A percentile compares a stretch with the other conserved stretches of the same genome.
These are phyloP conservation scores for Syngnathus scovelli DNA, from an alignment of 2,113 vertebrate genomes.

Conservation along the genomic window DNA sequence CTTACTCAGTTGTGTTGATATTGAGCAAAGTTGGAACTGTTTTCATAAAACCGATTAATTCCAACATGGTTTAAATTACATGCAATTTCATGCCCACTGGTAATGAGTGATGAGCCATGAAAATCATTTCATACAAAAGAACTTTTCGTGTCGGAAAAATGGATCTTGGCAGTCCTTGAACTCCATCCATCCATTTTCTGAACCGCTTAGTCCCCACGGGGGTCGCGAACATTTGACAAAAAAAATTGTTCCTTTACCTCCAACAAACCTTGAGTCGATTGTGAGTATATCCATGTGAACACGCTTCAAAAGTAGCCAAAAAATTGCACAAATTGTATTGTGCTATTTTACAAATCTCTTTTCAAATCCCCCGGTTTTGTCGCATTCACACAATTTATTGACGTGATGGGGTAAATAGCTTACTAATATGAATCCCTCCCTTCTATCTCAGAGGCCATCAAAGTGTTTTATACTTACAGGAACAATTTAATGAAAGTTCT, in stretches of 20 bases:
- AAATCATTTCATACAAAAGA: not conserved
- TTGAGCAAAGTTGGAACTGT: too few species aligned
- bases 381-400: not conserved
- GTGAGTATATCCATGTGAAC: not conserved
- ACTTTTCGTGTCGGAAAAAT: not conserved
- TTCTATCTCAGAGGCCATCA: constrained; percentile 22
- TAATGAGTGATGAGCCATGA: not conserved
- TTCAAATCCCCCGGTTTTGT: not conserved
- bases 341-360: not conserved
- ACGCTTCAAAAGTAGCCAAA: not conserved
- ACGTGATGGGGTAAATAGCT: not conserved
- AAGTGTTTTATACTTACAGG: constrained; percentile 25
- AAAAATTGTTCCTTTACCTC: not conserved
- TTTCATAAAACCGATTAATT: too few species aligned
- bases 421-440: not conserved
- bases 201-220: too few species aligned
- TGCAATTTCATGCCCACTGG: too few species aligned
- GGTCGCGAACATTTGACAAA: not conserved
- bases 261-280: not conserved
- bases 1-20: too few species aligned
- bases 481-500: constrained; percentile 41
- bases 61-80: too few species aligned
- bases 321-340: not conserved
- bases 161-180: not conserved
- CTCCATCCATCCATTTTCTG: too few species aligned